phyloP scores from a whole-genome alignment of 2,113 vertebrate species.

The Paradoxurus hermaphroditus region DNA sequence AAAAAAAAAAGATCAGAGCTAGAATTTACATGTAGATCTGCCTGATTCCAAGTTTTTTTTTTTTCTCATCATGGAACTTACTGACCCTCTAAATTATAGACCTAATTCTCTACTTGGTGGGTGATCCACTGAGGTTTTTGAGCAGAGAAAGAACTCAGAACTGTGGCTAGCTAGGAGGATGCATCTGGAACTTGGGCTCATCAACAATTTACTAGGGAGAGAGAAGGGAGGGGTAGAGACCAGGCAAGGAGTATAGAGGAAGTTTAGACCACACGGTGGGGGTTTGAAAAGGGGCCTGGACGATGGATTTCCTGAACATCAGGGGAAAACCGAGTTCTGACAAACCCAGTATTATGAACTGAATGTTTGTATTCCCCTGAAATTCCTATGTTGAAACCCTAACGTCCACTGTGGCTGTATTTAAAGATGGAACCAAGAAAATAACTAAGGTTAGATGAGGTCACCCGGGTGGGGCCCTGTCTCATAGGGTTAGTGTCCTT shows the following conservation, averaged over 20 bases:
- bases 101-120: neutral
- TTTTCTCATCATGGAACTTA: neutral
- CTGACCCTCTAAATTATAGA: neutral
- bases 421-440: neutral
- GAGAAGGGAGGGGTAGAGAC: no score
- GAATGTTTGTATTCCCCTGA: neutral
- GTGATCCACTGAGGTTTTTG: neutral
- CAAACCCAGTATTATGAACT: neutral
- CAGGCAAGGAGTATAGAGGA: neutral
- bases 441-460: neutral
- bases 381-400: neutral
- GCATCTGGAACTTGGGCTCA: neutral
- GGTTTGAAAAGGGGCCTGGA: neutral
- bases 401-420: neutral
- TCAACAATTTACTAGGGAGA: neutral
- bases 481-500: neutral
- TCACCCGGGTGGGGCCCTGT: neutral
- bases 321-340: neutral
- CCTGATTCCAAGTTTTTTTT: neutral
- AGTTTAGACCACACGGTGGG: neutral
- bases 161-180: neutral
- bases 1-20: neutral
- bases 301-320: neutral
- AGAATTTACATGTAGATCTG: neutral
- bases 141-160: neutral